Base-by-base conservation (phyloP, 2,797 vertebrate genomes). In the Sebastes hubbsi region DNA sequence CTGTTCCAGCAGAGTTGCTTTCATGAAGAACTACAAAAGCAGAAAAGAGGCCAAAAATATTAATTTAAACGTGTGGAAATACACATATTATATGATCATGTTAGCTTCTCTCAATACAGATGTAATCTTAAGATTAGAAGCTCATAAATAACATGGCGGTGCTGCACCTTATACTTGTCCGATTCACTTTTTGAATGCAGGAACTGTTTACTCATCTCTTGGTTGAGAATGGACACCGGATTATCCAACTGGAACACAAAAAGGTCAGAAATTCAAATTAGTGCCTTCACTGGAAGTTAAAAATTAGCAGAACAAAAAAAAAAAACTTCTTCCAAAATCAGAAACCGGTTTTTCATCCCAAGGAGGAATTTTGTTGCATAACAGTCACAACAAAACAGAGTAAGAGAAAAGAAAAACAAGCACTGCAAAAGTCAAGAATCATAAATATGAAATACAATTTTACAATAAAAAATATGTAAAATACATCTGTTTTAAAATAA, bases 171-270 rank as follows among this genome's bases (percentile, higher is more conserved):
- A 38, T 91, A 92, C 49, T 91, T 92, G 82, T 95, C 94, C 1
- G 93, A 77, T 90, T 95, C 93, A 59, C 71, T 95, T 89, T 94
- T 95, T 29, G 95, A 94, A 80, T 95, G 93, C 49, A 95, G 90
- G 83, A 95, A 95, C 72, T 95, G 94, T 84, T 95, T 95, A 68
- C 94, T 95, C 93, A 95, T 95, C 83, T 95, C 94, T 72, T 95
- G 94, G 82, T 88, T 95, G 56, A 95, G 89, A 27, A 95, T 93
- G 27, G 94, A 94, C n/a, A 95, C 94, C 0, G 95, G 94, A 68
- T 95, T 95, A 81, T 95, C 89, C 58, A 90, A 20, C 90, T 92
- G 80, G 6, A 82, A 84, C 0, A 70, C 49, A 36, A 12, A 38
- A 14, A 49, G 46, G 46, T 49, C 46, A 8, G 27, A 54, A 18